Base-by-base conservation (phyloP, 2,113 vertebrate genomes). In the Poeciliopsis turrubarensis region DNA sequence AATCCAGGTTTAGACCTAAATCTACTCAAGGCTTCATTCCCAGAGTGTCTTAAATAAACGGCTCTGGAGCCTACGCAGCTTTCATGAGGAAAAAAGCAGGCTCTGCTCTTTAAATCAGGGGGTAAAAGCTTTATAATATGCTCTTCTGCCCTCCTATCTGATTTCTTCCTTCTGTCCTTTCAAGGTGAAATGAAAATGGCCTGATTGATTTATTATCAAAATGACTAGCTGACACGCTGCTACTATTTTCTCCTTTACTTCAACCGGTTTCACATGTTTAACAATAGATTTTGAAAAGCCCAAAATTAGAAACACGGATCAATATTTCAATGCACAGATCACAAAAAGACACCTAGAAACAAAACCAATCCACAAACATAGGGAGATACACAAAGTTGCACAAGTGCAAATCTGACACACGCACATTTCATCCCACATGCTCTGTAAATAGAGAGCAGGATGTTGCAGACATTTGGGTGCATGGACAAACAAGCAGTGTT, bases 361-460 rank as follows among this genome's bases (percentile, higher is more conserved):
- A 4, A 41, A 65, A 70, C 62, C 64, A n/a, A 60, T 64, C 68
- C 32, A 39, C 61, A 78, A 70, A 73, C 73, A 71, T 54, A 61
- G 61, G 73, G 25, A n/a, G 54, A 81, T 68, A 64, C 63, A 76
- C 47, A 39, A 61, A 79, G 69, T 75, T 77, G 63, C 83, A 83
- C 73, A 80, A 86, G 77, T 70, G 67, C 83, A 89, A 87, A 82
- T 76, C 73, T 88, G 83, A 81, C 34, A 29, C 81, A 71, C 65
- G 75, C 85, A 87, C 77, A 86, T 64, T 88, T 86, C 89, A 87
- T 91, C 91, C 91, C 91, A 93, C 89, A 85, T 87, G 83, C 81
- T 90, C 91, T 91, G 86, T 84, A 92, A 92, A 92, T 91, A 91
- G 86, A 90, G 87, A 91, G 82, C 87, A 89, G 86, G 91, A 90